These are phyloP conservation scores for Baccha elongata DNA, from an alignment of 2,888 invertebrate genomes.

Conservation along the genomic window DNA sequence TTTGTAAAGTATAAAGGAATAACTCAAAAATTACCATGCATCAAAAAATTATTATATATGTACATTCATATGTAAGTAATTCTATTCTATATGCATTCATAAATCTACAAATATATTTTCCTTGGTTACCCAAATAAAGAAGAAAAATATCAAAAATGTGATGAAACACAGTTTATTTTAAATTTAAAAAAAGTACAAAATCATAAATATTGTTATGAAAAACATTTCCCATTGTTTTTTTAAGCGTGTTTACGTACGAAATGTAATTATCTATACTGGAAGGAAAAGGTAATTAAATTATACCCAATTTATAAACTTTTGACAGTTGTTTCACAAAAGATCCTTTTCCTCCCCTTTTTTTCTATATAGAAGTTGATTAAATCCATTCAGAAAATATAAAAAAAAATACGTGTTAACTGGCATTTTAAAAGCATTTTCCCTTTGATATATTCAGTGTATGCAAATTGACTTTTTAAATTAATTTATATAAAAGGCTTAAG, in stretches of 20 bases:
- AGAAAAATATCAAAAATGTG: not conserved
- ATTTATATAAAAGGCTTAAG: not conserved
- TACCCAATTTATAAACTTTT: not conserved
- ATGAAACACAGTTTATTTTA: not conserved
- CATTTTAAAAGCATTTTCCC: conserved; percentile 46
- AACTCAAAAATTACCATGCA: too few species aligned
- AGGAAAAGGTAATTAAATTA: conserved; percentile 37
- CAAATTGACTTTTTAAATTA: conserved; percentile 36
- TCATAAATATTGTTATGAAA: not conserved
- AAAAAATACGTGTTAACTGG: conserved; percentile 31
- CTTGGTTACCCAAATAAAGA: conserved; percentile 31
- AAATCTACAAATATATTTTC: conserved; percentile 13
- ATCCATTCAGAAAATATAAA: conserved; percentile 43
- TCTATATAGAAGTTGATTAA: conserved; percentile 31
- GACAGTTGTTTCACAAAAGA: not conserved
- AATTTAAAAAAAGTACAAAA: not conserved
- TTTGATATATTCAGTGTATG: conserved; percentile 38
- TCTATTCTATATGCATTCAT: too few species aligned
- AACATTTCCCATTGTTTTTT: conserved; percentile 2
- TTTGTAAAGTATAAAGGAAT: too few species aligned
- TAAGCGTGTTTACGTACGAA: not conserved
- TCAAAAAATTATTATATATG: too few species aligned
- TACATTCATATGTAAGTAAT: too few species aligned
- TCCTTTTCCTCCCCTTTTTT: conserved; percentile 39
- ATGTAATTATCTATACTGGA: not conserved